Evolutionary conservation across 2,797 vertebrate species (phyloP).

Genomic region (Myripristis murdjan): DNA sequence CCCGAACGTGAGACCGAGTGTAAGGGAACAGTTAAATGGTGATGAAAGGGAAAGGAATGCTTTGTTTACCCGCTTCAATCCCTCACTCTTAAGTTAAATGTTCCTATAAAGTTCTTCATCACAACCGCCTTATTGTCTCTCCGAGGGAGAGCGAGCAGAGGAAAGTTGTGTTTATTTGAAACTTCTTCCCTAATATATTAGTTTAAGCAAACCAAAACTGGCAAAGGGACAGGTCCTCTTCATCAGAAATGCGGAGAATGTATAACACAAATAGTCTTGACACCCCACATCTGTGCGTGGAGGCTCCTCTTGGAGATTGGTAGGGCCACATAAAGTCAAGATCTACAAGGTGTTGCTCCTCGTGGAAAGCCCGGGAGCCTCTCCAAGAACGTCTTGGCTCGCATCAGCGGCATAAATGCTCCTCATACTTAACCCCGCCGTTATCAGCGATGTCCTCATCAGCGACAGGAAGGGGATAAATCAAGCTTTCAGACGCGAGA

Average conservation of each 20-base stretch:
- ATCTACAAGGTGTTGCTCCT: conserved; percentile 67
- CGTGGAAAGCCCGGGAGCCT: conserved; percentile 65
- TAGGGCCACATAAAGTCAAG: conserved; percentile 53
- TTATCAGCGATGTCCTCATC: conserved; percentile 77
- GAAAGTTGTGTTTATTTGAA: conserved; percentile 85
- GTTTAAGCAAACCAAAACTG: conserved; percentile 79
- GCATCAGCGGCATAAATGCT: conserved; percentile 61
- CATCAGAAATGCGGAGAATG: conserved; percentile 83
- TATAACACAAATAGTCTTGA: conserved; percentile 87
- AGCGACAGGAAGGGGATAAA: conserved; percentile 66
- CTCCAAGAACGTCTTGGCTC: conserved; percentile 62
- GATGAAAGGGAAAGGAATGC: conserved; percentile 87
- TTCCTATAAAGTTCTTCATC: conserved; percentile 80
- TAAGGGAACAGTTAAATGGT: conserved; percentile 82
- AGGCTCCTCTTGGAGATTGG: conserved; percentile 62
- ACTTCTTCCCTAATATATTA: conserved; percentile 78
- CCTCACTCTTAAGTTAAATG: conserved; percentile 79
- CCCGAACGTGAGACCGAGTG: conserved; percentile 78
- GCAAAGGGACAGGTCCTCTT: conserved; percentile 79
- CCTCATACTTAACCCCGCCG: conserved; percentile 65
- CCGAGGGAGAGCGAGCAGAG: conserved; percentile 40
- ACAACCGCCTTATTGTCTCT: conserved; percentile 76
- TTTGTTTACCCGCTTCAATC: conserved; percentile 86
- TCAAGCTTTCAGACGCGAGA: conserved; percentile 48
- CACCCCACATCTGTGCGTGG: conserved; percentile 83